Evolutionary conservation across 2,113 vertebrate species (phyloP).

Genomic region (Phyllostomus hastatus): DNA sequence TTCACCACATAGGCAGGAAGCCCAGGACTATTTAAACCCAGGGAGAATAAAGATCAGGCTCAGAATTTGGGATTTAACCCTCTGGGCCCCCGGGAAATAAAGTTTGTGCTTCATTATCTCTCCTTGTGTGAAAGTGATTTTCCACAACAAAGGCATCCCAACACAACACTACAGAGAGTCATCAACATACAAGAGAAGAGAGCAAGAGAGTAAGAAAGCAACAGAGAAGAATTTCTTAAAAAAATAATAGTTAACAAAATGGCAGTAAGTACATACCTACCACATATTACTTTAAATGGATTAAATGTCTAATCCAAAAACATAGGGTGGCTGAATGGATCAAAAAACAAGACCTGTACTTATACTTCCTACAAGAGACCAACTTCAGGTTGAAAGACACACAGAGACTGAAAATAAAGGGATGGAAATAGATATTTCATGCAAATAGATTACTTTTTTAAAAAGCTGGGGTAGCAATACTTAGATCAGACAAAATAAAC

Average conservation of each 20-base stretch:
- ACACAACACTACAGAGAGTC: background rate
- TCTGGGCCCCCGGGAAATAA: too few species aligned
- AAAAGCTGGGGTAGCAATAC: background rate
- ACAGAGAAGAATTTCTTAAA: background rate
- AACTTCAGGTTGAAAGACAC: background rate
- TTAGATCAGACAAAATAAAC: background rate
- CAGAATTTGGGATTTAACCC: too few species aligned
- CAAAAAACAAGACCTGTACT: background rate
- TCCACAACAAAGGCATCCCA: background rate
- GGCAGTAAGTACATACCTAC: background rate
- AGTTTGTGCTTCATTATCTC: too few species aligned
- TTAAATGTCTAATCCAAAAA: background rate
- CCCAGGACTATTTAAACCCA: too few species aligned
- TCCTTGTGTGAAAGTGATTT: too few species aligned
- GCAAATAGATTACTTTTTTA: background rate
- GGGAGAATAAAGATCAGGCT: too few species aligned
- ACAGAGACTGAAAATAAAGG: background rate
- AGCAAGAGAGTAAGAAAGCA: background rate
- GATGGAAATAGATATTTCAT: background rate
- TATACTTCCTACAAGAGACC: background rate
- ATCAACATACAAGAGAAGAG: background rate
- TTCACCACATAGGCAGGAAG: too few species aligned
- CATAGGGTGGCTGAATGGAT: background rate
- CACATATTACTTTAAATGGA: background rate
- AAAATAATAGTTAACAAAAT: background rate